Conservation (phyloP, 2,797 vertebrate species). For the Danio choprae region DNA sequence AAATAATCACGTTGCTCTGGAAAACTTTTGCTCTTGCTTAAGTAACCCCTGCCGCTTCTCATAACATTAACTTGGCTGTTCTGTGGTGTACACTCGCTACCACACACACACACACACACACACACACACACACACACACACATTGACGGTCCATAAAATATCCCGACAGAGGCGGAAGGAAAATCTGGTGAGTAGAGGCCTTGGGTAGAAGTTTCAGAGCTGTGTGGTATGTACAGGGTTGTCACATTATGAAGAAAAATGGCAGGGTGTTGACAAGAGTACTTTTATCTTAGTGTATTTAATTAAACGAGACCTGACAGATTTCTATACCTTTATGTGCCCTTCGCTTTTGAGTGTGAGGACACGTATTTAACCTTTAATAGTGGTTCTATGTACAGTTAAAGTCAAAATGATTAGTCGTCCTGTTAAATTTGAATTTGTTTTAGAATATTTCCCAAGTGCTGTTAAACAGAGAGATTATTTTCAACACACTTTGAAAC, state of each 20-base stretch:
- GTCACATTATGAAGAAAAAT: conserved; percentile 56
- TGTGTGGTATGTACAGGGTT: conserved; percentile 40
- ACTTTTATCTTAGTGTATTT: conserved; percentile 67
- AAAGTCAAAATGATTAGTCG: not conserved
- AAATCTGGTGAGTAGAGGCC: conserved; percentile 35
- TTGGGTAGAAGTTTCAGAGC: conserved; percentile 3
- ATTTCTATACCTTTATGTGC: conserved; percentile 51
- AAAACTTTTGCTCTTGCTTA: conserved; percentile 49
- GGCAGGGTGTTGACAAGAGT: conserved; percentile 65
- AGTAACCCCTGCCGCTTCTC: conserved; percentile 41
- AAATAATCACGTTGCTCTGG: conserved; percentile 50
- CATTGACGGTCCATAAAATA: conserved; percentile 36
- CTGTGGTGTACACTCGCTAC: not conserved
- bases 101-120: conserved; percentile 28
- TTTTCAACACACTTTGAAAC: too few relatives aligned
- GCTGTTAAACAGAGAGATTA: too few relatives aligned
- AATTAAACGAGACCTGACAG: conserved; percentile 63
- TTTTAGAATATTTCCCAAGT: too few relatives aligned
- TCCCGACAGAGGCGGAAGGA: conserved; percentile 28
- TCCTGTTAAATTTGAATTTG: too few relatives aligned
- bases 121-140: conserved; percentile 7
- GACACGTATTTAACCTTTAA: conserved; percentile 29
- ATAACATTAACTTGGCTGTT: conserved; percentile 34
- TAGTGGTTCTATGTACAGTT: not conserved
- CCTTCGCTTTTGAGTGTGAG: conserved; percentile 22